Evolutionary conservation across 2,888 invertebrate genomes (phyloP), one percentile per base, ranked within the genome.

Genomic region (Taenaris catops): DNA sequence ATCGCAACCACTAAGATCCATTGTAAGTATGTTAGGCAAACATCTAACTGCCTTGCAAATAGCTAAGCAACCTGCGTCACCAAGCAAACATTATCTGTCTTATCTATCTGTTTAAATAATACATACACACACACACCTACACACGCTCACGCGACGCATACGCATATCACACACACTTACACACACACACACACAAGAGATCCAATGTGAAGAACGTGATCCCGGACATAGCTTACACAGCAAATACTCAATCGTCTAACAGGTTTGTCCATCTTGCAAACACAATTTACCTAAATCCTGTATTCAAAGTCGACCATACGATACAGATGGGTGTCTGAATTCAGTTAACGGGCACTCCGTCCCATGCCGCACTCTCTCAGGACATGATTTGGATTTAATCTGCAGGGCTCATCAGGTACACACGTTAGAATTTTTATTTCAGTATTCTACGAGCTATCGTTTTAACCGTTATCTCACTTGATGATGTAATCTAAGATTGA

Each of bases 371-470:
- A 97, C 97, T 84, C 90, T 99, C 57, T 96, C 96, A 80, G 91
- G 97, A 64, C 98, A 99, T 83, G 98, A 99, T 73, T 89, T 99
- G 71, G 98, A 99, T 83, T 89, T 99, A 66, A 98, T 99, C 67
- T 99, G 98, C 78, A 91, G 99, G 58, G 99, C 98, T 38, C 99
- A 99, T 89, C 97, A 98, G 91, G 95, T 94, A 56, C 32, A 24
- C 21, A n/a, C n/a, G n/a, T n/a, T n/a, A n/a, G n/a, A n/a, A n/a
- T n/a, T 14, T 14, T 14, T 14, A 14, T 3, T 14, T 3, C 14
- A 14, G 14, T 14, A 14, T 3, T 14, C 4, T 4, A 14, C 2
- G 14, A 14, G 14, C 14, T 19, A 21, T 20, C 14, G 2, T 14
- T 14, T 14, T 14, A 14, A 14, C 14, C 4, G 2, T 14, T 3